Conservation (phyloP, 2,797 vertebrate genomes). For the Peromyscus melanophrys region DNA sequence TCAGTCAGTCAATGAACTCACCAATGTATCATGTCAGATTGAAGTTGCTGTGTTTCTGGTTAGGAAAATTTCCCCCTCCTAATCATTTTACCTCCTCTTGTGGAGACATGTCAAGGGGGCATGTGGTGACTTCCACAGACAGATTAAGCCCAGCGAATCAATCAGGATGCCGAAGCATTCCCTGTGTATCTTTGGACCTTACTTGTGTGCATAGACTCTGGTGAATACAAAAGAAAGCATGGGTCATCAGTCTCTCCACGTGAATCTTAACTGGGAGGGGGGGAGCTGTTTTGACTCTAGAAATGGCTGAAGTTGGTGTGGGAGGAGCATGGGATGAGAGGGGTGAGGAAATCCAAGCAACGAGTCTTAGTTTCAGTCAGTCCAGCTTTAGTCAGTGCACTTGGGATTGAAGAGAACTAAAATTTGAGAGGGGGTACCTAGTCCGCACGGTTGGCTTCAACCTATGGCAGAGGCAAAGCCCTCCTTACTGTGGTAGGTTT, state of each 20-base stretch:
- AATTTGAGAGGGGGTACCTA: background rate
- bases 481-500: background rate
- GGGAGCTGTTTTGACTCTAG: conserved; percentile 30
- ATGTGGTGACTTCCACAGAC: background rate
- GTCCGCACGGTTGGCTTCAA: background rate
- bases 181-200: background rate
- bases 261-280: conserved; percentile 2
- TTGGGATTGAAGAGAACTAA: conserved; percentile 56
- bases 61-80: conserved; percentile 7
- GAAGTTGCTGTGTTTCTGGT: conserved; percentile 17
- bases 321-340: background rate
- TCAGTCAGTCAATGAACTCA: background rate
- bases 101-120: background rate
- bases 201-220: background rate
- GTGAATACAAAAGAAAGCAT: background rate
- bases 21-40: conserved; percentile 13
- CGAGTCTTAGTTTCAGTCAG: conserved; percentile 5
- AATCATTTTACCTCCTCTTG: background rate
- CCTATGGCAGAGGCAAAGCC: background rate
- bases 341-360: background rate
- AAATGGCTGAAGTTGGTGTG: conserved; percentile 15
- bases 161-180: background rate
- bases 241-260: background rate
- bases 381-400: background rate
- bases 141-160: background rate